Base-by-base conservation (phyloP, 1,140 invertebrate genomes). In the Leptopilina clavipes region DNA sequence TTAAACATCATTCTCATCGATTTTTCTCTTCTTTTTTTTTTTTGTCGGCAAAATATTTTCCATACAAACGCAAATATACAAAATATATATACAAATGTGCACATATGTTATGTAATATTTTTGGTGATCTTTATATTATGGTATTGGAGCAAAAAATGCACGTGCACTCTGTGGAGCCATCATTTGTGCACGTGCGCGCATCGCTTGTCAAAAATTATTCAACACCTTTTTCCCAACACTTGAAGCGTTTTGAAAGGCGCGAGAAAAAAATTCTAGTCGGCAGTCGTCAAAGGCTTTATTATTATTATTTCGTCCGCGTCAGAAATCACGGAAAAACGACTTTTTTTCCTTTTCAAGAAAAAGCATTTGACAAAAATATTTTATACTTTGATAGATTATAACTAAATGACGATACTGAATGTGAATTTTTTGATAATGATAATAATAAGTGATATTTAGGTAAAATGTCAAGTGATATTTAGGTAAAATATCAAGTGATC, bases 141-240 rank as follows among this genome's bases (percentile, higher is more conserved):
- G 70, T n/a, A 56, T 45, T 59, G 25, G 18, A 22, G 43, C 10
- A n/a, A 14, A 43, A 45, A 37, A 12, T 22, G 18, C 40, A 17
- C 40, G 31, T 59, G 43, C 44, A 7, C 70, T 59, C n/a, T n/a
- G n/a, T n/a, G n/a, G 10, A 25, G 25, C 10, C 56, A 25, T 31
- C 22, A 31, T 22, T 59, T 25, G 59, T 65, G 59, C 59, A 65
- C 59, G 59, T 65, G 59, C 22, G n/a, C 52, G 25, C 59, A 31
- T 65, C 59, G 59, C 25, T 17, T 65, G 59, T 65, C 59, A 65
- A 25, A 65, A 65, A 65, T 65, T 25, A 65, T n/a, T 19, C 59
- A 22, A 31, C 59, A 65, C 59, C 59, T 65, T 65, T 65, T 65
- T 65, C 25, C 25, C 14, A 31, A n/a, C 37, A n/a, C 25, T 65